Conservation (phyloP, 1,140 invertebrate genomes). For the Metopolophium dirhodum region DNA sequence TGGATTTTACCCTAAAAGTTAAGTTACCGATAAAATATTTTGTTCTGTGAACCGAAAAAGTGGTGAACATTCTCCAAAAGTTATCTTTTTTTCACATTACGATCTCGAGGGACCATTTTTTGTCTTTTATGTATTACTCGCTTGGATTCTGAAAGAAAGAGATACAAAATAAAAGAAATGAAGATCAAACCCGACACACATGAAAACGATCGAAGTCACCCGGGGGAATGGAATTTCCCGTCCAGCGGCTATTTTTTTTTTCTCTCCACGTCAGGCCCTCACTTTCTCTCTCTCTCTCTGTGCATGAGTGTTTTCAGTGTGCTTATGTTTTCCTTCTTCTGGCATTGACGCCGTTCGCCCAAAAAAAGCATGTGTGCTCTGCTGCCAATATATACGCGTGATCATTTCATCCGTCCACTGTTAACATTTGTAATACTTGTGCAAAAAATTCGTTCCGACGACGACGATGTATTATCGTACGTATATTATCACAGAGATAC, state of each 20-base stretch:
- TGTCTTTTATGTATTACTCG: conserved; percentile 11
- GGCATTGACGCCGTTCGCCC: not conserved
- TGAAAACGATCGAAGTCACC: conserved; percentile 12
- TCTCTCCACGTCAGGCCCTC: not conserved
- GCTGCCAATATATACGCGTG: not conserved
- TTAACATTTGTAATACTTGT: not conserved
- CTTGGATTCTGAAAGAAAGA: not conserved
- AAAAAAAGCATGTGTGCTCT: not conserved
- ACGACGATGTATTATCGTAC: not conserved
- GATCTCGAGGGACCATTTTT: conserved; percentile 26
- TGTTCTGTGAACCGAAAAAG: not conserved
- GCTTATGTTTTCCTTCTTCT: not conserved
- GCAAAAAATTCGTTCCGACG: not conserved
- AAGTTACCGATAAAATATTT: conserved; percentile 9
- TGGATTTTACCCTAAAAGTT: not conserved
- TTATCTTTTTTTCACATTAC: conserved; percentile 27
- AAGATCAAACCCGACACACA: not conserved
- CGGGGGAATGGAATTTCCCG: not conserved
- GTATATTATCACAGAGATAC: not conserved
- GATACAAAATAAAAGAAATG: not conserved
- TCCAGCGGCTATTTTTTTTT: not conserved
- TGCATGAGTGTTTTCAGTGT: not conserved
- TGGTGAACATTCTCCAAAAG: not conserved
- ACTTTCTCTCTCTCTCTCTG: not conserved
- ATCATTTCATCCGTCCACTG: not conserved